Evolutionary conservation across 2,797 vertebrate genomes (phyloP).

Genomic region (Cetoscarus ocellatus): DNA sequence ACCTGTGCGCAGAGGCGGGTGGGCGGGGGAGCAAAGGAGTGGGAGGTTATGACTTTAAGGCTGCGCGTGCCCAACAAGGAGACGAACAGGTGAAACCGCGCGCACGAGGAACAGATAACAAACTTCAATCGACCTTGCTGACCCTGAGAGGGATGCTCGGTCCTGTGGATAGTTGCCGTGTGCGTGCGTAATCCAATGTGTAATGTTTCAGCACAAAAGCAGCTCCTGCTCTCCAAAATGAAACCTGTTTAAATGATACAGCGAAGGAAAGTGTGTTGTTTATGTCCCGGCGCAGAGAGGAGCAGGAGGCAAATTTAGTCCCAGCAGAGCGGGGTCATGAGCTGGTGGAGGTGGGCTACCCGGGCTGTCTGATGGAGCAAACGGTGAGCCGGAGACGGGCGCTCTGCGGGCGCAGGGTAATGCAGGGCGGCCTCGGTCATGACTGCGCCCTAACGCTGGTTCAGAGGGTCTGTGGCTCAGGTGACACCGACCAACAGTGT

Average conservation of each 20-base stretch:
- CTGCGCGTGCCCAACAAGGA: constrained; percentile 72
- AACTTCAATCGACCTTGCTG: constrained; percentile 61
- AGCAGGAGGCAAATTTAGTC: constrained; percentile 61
- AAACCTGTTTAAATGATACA: constrained; percentile 20
- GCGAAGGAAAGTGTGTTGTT: constrained; percentile 9
- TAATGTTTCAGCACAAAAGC: constrained; percentile 51
- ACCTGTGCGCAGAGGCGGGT: constrained; percentile 66
- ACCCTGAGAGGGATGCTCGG: constrained; percentile 59
- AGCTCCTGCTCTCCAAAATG: constrained; percentile 26
- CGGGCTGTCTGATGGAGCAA: constrained; percentile 71
- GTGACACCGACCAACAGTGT: constrained; percentile 74
- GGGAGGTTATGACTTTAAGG: constrained; percentile 67
- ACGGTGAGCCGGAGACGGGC: constrained; percentile 71
- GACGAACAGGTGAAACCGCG: constrained; percentile 86
- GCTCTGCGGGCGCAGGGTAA: constrained; percentile 77
- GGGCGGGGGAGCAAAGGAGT: constrained; percentile 64
- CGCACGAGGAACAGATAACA: constrained; percentile 66
- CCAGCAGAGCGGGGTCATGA: constrained; percentile 63
- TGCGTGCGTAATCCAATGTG: constrained; percentile 73
- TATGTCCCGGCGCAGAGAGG: constrained; percentile 38
- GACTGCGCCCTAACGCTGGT: constrained; percentile 75
- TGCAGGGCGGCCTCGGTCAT: constrained; percentile 78
- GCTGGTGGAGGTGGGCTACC: constrained; percentile 72
- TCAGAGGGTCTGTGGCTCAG: constrained; percentile 68
- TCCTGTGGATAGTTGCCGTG: constrained; percentile 34